Evolutionary conservation across 1,140 invertebrate species (phyloP), one percentile per base, ranked within the genome.

Genomic region (Zaprionus nigranus): DNA sequence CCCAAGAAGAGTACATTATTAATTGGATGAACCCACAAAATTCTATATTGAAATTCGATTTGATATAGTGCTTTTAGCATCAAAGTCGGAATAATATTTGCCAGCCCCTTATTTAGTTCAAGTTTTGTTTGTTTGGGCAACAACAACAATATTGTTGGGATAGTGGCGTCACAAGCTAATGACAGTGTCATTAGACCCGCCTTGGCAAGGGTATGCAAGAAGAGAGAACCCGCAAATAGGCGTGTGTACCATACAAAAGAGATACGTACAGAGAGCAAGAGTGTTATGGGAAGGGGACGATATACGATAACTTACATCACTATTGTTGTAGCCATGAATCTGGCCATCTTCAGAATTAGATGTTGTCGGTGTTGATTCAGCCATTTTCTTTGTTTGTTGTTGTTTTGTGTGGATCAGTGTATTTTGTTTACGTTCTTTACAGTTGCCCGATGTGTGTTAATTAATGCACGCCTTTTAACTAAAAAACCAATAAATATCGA

Each of bases 251-350:
- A 7, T 22, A 38, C 4, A 38, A 9, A 34, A 13, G 17, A 20
- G 36, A 49, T 54, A 71, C 13, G 2, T 1, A 53, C 11, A 72
- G 40, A 30, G 15, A 49, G 51, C 5, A 36, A n/a, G 36, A 56
- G 17, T 46, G 15, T 6, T 24, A 51, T 43, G 12, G 57, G 26
- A 28, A 40, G 58, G 4, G 38, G n/a, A 12, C 3, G 2, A 17
- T 20, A 46, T 34, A 28, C 46, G 49, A 58, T 58, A 66, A 90
- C 85, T 90, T 90, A 90, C 86, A 81, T 90, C 86, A 81, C 74
- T 72, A 70, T 88, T 90, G 69, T 90, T 88, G 62, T 69, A 90
- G 82, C 86, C 86, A 84, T 90, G 87, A 65, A 90, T 82, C 71
- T 90, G 87, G 49, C 82, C 87, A 90, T 90, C 86, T 82, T 90